Percentiles rank a stretch among this genome's conserved stretches.
Evolutionary conservation across 2,888 invertebrate species (phyloP).

Genomic region (Isotomurus palustris): DNA sequence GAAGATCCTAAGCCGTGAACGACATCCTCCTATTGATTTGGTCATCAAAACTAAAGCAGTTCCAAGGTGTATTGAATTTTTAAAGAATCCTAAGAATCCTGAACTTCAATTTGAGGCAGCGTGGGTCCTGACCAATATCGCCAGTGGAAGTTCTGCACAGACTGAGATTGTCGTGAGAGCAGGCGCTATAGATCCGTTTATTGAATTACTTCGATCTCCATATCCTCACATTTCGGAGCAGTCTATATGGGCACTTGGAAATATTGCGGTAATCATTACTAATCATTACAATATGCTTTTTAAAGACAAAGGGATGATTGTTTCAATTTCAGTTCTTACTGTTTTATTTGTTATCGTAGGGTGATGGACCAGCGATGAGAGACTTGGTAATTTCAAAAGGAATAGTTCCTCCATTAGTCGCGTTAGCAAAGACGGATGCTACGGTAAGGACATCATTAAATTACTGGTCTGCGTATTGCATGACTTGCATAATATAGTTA

Average conservation of each 20-base stretch:
- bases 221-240: constrained; percentile 75
- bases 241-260: constrained; percentile 96
- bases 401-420: constrained; percentile 66
- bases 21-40: constrained; percentile 82
- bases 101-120: constrained; percentile 89
- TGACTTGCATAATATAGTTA: background rate
- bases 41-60: constrained; percentile 82
- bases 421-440: constrained; percentile 61
- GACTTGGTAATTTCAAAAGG: constrained; percentile 72
- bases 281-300: background rate
- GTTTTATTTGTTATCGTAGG: constrained; percentile 49
- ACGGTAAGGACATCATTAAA: constrained; percentile 50
- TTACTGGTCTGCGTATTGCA: background rate
- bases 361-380: constrained; percentile 74
- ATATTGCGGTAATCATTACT: constrained; percentile 63
- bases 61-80: constrained; percentile 71
- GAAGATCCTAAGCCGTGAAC: constrained; percentile 79
- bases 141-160: constrained; percentile 88
- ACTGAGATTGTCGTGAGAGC: constrained; percentile 79
- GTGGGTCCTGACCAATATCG: constrained; percentile 97
- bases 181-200: constrained; percentile 79
- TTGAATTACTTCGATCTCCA: constrained; percentile 64
- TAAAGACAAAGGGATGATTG: background rate
- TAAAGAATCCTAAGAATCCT: constrained; percentile 57
- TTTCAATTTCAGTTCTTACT: background rate